Evolutionary conservation across 2,113 vertebrate genomes (phyloP).

Genomic region (Lanius collurio): DNA sequence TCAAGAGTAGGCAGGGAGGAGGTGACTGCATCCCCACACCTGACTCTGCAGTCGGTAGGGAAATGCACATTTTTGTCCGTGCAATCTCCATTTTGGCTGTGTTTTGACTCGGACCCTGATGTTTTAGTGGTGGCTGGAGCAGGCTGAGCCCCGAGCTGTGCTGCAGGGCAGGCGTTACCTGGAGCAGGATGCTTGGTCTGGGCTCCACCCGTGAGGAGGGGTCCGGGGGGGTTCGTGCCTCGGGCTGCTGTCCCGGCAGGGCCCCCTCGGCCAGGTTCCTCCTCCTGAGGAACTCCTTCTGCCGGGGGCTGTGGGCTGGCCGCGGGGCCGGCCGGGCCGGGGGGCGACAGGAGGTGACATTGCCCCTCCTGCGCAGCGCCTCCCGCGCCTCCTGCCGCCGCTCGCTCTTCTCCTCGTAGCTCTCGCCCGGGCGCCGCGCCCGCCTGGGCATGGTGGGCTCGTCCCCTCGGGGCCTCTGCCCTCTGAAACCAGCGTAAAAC

Average conservation of each 20-base stretch:
- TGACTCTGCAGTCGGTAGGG: accelerated
- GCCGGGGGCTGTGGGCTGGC: slow-evolving; percentile 21
- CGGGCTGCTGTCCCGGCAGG: background rate
- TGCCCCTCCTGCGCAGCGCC: slow-evolving; percentile 20
- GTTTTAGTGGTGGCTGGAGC: accelerated
- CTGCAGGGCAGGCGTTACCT: slow-evolving; percentile 31
- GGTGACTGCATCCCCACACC: accelerated
- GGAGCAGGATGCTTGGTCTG: background rate
- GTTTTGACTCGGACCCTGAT: accelerated
- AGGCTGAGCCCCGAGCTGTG: accelerated
- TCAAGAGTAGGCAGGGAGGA: background rate
- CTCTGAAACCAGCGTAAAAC: background rate
- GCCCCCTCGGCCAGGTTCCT: slow-evolving; percentile 47
- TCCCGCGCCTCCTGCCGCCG: slow-evolving; percentile 66
- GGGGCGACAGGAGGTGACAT: slow-evolving; percentile 49
- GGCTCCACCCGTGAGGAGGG: background rate
- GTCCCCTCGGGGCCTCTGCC: background rate
- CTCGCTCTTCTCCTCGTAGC: slow-evolving; percentile 73
- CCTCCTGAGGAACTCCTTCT: slow-evolving; percentile 69
- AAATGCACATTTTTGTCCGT: background rate
- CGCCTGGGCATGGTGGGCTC: slow-evolving; percentile 13
- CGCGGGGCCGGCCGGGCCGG: background rate
- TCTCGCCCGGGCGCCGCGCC: slow-evolving; percentile 44
- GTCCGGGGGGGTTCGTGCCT: accelerated
- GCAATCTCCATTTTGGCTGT: background rate